These are phyloP conservation scores for Syncerus caffer DNA, from an alignment of 2,797 vertebrate genomes.

Conservation along the genomic window DNA sequence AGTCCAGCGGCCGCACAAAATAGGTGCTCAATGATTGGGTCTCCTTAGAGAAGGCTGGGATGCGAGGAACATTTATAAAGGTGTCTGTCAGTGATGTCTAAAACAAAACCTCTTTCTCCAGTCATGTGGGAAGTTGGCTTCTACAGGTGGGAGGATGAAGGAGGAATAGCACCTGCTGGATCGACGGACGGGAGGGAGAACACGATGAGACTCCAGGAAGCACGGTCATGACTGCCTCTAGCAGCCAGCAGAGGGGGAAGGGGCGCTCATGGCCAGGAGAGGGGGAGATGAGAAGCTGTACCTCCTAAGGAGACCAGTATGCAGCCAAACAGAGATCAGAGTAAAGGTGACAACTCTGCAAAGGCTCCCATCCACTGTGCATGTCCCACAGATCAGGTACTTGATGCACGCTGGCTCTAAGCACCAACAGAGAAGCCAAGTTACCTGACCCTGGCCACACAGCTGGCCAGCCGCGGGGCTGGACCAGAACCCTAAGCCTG, in stretches of 20 bases:
- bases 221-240: accelerated
- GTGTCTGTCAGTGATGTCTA: not conserved
- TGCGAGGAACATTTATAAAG: not conserved
- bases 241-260: not conserved
- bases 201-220: not conserved
- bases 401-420: not conserved
- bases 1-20: not conserved
- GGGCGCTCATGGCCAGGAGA: not conserved
- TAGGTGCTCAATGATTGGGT: not conserved
- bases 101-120: not conserved
- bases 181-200: not conserved
- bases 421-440: not conserved
- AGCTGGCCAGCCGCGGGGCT: not conserved
- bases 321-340: not conserved
- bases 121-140: not conserved
- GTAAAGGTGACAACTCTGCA: not conserved
- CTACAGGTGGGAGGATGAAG: not conserved
- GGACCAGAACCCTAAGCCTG: not conserved
- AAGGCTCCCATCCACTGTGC: not conserved
- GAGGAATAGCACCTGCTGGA: not conserved
- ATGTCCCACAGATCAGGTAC: not conserved
- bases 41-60: not conserved
- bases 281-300: not conserved
- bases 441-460: not conserved
- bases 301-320: not conserved